A percentile compares a stretch with the other conserved stretches of the same genome.
phyloP scores from a whole-genome alignment of 2,888 invertebrate species.

The Psococerastis gibbosa region DNA sequence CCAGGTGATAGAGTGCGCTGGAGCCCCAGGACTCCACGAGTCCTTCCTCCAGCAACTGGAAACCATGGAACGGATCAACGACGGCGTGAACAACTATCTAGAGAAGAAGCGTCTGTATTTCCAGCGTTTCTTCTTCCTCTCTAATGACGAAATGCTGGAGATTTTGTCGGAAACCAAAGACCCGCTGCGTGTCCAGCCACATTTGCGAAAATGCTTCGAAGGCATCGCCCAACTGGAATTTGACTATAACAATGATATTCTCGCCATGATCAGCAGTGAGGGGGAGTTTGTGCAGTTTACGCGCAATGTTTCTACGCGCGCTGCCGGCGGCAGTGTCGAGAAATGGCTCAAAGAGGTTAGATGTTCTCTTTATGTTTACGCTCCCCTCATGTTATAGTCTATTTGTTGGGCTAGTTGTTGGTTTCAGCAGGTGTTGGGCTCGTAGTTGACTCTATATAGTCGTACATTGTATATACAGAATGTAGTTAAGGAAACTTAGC shows the following conservation, averaged over 20 bases:
- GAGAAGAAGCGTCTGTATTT: constrained; percentile 71
- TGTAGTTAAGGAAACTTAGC: no score
- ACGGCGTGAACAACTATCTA: constrained; percentile 62
- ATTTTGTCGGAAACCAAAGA: constrained; percentile 80
- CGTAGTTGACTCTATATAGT: no score
- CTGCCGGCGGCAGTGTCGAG: constrained; percentile 65
- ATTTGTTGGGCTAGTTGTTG: no score
- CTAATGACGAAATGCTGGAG: constrained; percentile 79
- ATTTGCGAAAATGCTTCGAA: constrained; percentile 75
- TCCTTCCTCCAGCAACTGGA: constrained; percentile 44
- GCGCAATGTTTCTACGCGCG: constrained; percentile 42
- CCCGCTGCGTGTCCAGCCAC: constrained; percentile 64
- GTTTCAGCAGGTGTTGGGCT: no score
- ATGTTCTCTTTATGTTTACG: no score
- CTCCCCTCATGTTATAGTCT: no score
- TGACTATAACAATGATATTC: constrained; percentile 49
- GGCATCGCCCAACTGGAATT: constrained; percentile 59
- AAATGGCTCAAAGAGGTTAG: constrained; percentile 57
- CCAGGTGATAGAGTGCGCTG: constrained; percentile 37
- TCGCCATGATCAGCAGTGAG: constrained; percentile 58
- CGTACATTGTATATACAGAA: no score
- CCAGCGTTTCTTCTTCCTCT: constrained; percentile 68
- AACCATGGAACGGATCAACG: constrained; percentile 59
- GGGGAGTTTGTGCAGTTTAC: constrained; percentile 47
- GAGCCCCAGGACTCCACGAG: constrained; percentile 46